These are phyloP conservation scores for Ianthella basta DNA, from an alignment of 37 sponge, comb jelly and placozoan species.

Conservation along the genomic window DNA sequence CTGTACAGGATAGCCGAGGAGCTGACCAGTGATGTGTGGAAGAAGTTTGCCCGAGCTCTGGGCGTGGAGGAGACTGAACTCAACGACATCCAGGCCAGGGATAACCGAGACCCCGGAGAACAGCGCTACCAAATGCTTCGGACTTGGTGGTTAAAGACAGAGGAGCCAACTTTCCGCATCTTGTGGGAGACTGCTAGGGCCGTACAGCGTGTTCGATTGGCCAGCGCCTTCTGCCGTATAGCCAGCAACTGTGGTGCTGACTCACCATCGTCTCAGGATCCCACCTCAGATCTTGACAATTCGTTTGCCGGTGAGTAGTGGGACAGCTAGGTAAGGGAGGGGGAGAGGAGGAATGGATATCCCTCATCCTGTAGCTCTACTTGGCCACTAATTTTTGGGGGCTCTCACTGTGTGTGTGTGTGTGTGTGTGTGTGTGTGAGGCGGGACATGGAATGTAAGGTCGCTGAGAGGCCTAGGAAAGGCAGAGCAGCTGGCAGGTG, in stretches of 20 bases:
- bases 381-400: too few species aligned
- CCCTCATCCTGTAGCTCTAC: too few species aligned
- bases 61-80: not conserved
- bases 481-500: too few species aligned
- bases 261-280: not conserved
- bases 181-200: not conserved
- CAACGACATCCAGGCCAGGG: not conserved
- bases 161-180: not conserved
- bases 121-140: conserved; percentile 24
- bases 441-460: too few species aligned
- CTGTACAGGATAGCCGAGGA: not conserved
- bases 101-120: not conserved
- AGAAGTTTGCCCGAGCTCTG: conserved; percentile 1
- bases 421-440: conserved; percentile 30
- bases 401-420: not conserved
- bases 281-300: not conserved
- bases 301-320: not conserved
- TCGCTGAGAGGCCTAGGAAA: too few species aligned
- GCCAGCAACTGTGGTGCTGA: not conserved
- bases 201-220: not conserved
- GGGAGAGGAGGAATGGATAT: too few species aligned
- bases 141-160: not conserved
- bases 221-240: not conserved
- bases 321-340: not conserved
- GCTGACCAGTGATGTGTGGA: conserved; percentile 16